phyloP scores from a whole-genome alignment of 2,113 vertebrate species.

The Chinchilla lanigera region DNA sequence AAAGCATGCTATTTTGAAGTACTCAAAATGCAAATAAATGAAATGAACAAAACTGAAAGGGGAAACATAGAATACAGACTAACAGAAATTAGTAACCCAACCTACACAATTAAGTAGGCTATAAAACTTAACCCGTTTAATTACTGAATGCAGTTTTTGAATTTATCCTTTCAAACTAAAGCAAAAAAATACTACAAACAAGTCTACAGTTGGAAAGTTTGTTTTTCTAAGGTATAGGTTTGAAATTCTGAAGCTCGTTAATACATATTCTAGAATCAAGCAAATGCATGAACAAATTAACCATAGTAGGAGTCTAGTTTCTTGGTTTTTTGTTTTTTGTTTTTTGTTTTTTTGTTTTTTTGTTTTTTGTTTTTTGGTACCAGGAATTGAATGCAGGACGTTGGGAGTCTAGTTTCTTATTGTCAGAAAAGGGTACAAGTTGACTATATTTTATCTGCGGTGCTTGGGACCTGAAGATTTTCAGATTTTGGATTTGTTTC shows the following conservation, averaged over 20 bases:
- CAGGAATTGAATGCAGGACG: too few species aligned
- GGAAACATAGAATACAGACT: background rate
- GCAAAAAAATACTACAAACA: background rate
- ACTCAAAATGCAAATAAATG: background rate
- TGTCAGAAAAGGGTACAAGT: background rate
- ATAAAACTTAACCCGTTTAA: background rate
- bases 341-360: too few species aligned
- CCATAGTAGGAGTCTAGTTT: background rate
- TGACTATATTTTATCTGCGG: background rate
- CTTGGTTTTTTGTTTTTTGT: too few species aligned
- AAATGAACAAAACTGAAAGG: background rate
- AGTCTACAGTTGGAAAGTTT: background rate
- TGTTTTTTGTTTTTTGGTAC: too few species aligned
- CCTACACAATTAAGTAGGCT: background rate
- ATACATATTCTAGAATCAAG: background rate
- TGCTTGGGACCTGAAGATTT: background rate
- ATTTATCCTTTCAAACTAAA: background rate
- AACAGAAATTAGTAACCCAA: background rate
- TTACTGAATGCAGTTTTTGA: background rate
- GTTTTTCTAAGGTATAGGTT: background rate
- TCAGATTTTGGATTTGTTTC: background rate
- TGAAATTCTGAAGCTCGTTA: background rate
- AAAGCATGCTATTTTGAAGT: background rate
- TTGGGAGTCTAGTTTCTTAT: background rate
- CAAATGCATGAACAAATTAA: background rate